Base-by-base conservation (phyloP, 2,888 invertebrate species). In the Amaurobius ferox region DNA sequence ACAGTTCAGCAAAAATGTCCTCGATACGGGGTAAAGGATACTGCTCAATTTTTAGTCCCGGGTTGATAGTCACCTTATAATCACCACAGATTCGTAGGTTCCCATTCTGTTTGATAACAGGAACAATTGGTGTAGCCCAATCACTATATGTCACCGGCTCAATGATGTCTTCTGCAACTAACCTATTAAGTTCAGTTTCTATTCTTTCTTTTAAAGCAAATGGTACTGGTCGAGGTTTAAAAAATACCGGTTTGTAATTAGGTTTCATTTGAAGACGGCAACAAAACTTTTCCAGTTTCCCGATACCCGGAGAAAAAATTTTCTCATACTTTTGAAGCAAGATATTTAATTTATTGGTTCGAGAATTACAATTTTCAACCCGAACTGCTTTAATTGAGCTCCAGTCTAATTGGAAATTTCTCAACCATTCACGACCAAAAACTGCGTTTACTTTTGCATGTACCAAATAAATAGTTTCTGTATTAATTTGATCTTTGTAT, bases 11-110 rank as follows among this genome's bases (percentile, higher is more conserved):
- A 87, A 90, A 90, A 67, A 91, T 89, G 70, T 90, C 90, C 40
- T 90, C 90, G n/a, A 89, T 87, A 79, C 83, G 76, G 5, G 90
- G 90, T 78, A 90, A 62, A 11, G 89, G 90, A 55, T 89, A 89
- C 70, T 90, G 89, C n/a, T 90, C 90, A 19, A 90, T 81, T 40
- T 89, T 79, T 32, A 90, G 32, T 16, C 88, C 83, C 7, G 87
- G 89, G 71, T 89, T 90, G 11, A 90, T 81, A 5, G 90, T 89
- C 26, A 76, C 61, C 62, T 88, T 89, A 66, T 81, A 89, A 87
- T 91, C 90, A 0, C 90, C 90, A 77, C 91, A 91, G n/a, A 91
- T 87, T 90, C 90, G 83, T 91, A 89, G 13, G 87, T 88, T 87
- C 62, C 61, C 73, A 73, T 73, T 73, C 73, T 73, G 73, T 73